These are phyloP conservation scores for Phalacrocorax carbo DNA, from an alignment of 2,113 vertebrate species.

Conservation along the genomic window DNA sequence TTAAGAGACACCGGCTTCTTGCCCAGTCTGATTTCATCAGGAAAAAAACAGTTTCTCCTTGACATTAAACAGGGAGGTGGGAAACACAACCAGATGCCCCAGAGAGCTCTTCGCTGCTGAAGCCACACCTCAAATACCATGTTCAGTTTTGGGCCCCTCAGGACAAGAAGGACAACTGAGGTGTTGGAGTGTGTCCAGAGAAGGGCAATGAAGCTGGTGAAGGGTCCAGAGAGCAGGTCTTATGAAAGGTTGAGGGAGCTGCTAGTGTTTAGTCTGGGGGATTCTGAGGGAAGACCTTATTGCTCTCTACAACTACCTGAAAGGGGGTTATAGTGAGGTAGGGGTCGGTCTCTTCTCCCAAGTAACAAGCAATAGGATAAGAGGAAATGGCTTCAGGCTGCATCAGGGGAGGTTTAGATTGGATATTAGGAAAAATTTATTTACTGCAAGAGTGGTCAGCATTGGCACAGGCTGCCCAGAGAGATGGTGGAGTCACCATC, in stretches of 20 bases:
- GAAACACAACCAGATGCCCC: accelerated
- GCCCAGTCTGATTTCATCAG: accelerated
- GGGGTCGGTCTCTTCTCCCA: no score
- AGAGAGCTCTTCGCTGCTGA: accelerated
- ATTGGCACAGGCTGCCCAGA: no score
- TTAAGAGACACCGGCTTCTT: neutral
- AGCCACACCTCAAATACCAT: no score
- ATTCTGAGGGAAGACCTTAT: neutral
- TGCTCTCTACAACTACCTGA: neutral
- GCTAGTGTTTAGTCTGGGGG: neutral
- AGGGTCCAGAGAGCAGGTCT: neutral
- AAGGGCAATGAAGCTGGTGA: neutral
- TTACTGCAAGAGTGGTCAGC: no score
- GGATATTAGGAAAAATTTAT: no score
- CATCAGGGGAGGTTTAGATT: no score
- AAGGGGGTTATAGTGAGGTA: neutral
- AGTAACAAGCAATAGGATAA: no score
- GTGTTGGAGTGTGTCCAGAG: neutral
- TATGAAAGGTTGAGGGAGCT: neutral
- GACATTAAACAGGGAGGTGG: accelerated
- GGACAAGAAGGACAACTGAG: neutral
- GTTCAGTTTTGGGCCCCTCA: no score
- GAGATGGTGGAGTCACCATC: no score
- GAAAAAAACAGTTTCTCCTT: neutral
- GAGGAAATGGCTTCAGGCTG: no score